Conservation (phyloP, 1,140 invertebrate species). For the Laodelphax striatellus region DNA sequence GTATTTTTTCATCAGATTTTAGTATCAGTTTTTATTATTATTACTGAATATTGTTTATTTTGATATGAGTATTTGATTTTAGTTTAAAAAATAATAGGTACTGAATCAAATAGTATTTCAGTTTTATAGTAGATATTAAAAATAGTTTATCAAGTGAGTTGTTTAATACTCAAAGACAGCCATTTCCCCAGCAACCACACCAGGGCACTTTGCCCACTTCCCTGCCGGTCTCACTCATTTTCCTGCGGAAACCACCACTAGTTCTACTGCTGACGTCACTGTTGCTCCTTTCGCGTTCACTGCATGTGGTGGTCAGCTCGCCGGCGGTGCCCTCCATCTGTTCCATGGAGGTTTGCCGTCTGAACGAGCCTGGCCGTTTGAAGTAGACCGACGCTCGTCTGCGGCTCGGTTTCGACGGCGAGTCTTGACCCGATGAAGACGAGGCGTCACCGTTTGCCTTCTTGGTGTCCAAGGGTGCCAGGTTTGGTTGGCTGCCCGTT, state of each 20-base stretch:
- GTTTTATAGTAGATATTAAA: too few relatives aligned
- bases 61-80: too few relatives aligned
- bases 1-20: too few relatives aligned
- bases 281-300: conserved; percentile 21
- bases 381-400: conserved; percentile 19
- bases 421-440: conserved; percentile 23
- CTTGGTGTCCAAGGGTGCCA: background rate
- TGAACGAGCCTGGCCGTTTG: conserved; percentile 7
- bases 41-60: too few relatives aligned
- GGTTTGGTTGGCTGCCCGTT: conserved; percentile 8
- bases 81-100: too few relatives aligned
- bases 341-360: conserved; percentile 5
- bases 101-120: too few relatives aligned
- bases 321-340: background rate
- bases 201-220: conserved; percentile 32
- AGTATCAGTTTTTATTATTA: too few relatives aligned
- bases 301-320: conserved; percentile 12
- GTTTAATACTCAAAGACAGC: conserved; percentile 31
- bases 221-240: conserved; percentile 23
- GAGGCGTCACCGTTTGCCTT: conserved; percentile 15
- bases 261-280: conserved; percentile 25
- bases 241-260: conserved; percentile 21
- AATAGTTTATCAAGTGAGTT: too few relatives aligned
- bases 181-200: conserved; percentile 41
- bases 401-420: conserved; percentile 21